Base-by-base conservation (phyloP, 2,797 vertebrate genomes). In the Xiphophorus birchmanni region DNA sequence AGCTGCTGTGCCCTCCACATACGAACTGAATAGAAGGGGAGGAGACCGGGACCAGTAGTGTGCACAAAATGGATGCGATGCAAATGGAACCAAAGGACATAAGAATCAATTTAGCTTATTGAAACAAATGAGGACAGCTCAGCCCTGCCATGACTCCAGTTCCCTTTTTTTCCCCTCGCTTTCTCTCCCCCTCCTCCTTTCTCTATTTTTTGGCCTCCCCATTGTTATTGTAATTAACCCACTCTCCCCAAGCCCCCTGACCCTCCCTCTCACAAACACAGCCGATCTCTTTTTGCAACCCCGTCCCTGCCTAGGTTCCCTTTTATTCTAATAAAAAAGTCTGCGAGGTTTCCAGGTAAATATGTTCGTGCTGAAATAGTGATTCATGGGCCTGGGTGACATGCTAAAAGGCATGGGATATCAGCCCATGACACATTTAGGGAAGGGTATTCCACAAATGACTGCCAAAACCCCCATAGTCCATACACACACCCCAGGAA, bases 31-130 rank as follows among this genome's bases (percentile, higher is more conserved):
- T 91, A 85, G 88, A 80, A 76, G 81, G 89, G 88, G 82, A 26
- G 87, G 81, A 84, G 85, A 84, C 85, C 56, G 83, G 91, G 88
- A 80, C 73, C 79, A 87, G 90, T 89, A 89, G 82, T 44, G 81
- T 78, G 72, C 85, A 26, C 92, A 94, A 95, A 96, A 95, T 94
- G 91, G 93, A 95, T 93, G 91, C 84, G 83, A 95, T 93, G 94
- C 91, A 93, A 94, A 94, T 94, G 91, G 89, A 92, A 93, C 82
- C 88, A 92, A 87, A 95, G 93, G 93, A 96, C 94, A 92, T 86
- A 60, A 85, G 92, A 96, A 95, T 96, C 95, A 95, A 95, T 96
- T 96, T 94, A 94, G 87, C 90, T 95, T 95, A 95, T 95, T 95
- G 94, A 96, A 96, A 96, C 93, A 96, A 96, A 96, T 95, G 94